A percentile compares a stretch with the other conserved stretches of the same genome.
These are phyloP conservation scores for Okamejei kenojei DNA, from an alignment of 2,797 vertebrate species.

Conservation along the genomic window DNA sequence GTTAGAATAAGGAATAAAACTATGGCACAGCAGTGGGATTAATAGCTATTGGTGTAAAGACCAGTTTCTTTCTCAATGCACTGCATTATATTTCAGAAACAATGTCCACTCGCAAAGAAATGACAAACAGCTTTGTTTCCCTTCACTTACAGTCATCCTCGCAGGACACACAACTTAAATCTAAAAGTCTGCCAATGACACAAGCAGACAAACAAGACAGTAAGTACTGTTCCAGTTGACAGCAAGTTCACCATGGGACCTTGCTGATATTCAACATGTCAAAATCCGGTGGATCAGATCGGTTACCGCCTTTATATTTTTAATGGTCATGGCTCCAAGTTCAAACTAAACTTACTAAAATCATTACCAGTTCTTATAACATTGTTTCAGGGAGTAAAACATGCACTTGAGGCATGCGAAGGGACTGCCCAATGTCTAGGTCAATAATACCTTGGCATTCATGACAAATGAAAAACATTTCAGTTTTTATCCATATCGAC, in stretches of 20 bases:
- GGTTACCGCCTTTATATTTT: background rate
- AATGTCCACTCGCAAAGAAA: background rate
- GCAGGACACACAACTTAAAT: background rate
- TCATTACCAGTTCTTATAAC: background rate
- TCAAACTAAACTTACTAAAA: background rate
- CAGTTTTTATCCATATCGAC: background rate
- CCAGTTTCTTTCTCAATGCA: background rate
- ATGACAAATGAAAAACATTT: background rate
- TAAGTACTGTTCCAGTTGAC: background rate
- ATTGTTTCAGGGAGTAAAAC: background rate
- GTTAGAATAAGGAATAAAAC: background rate
- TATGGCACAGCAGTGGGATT: background rate
- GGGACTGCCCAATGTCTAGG: background rate
- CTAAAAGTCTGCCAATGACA: background rate
- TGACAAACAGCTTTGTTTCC: background rate
- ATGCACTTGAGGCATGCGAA: background rate
- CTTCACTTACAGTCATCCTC: background rate
- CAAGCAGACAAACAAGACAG: background rate
- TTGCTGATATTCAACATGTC: background rate
- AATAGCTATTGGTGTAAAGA: background rate
- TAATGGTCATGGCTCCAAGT: background rate
- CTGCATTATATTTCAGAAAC: background rate
- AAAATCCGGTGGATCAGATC: background rate
- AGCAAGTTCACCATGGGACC: background rate
- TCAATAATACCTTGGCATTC: background rate